Evolutionary conservation across 2,888 invertebrate species (phyloP), one percentile per base, ranked within the genome.

Genomic region (Venusia cambrica): DNA sequence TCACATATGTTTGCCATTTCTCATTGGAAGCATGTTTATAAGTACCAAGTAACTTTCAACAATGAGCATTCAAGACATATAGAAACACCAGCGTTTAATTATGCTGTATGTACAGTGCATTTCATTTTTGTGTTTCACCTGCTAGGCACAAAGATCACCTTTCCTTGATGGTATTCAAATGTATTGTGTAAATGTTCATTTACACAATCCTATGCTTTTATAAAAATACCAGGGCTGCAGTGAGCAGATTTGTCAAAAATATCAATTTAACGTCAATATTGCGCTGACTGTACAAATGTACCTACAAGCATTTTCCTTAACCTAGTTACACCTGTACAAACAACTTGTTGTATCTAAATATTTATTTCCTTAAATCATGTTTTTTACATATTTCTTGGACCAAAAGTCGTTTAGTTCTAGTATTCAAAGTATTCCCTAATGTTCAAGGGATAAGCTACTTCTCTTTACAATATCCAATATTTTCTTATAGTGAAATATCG

Each of bases 41-140:
- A 50, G 46, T 38, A 26, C 28, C 19, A 29, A 35, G 31, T 39
- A 10, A 29, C 17, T 62, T 56, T 59, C 62, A 71, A 72, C 62
- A 66, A 62, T 71, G 68, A 72, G 71, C 41, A 59, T 56, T 66
- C 46, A 59, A 48, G 55, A 53, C 52, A 59, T 62, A 41, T 31
- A 45, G 69, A 63, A 68, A 59, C 49, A 53, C 53, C 49, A 56
- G 57, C 56, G 55, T 58, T 46, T 53, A 38, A n/a, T n/a, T 45
- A 35, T 38, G 28, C 45, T 48, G 45, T 44, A 50, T 52, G 14
- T 52, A 52, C 52, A 52, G 44, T 46, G 49, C 28, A 27, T 31
- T 30, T 17, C 9, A 27, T 30, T 34, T 40, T 5, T 39, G 22
- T 38, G 20, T 22, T 28, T 14, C 33, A 34, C 54, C 48, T 57